Percentiles rank a stretch among this genome's conserved stretches.
These are phyloP conservation scores for Synergus laeviventris DNA, from an alignment of 2,888 invertebrate species.

Conservation along the genomic window DNA sequence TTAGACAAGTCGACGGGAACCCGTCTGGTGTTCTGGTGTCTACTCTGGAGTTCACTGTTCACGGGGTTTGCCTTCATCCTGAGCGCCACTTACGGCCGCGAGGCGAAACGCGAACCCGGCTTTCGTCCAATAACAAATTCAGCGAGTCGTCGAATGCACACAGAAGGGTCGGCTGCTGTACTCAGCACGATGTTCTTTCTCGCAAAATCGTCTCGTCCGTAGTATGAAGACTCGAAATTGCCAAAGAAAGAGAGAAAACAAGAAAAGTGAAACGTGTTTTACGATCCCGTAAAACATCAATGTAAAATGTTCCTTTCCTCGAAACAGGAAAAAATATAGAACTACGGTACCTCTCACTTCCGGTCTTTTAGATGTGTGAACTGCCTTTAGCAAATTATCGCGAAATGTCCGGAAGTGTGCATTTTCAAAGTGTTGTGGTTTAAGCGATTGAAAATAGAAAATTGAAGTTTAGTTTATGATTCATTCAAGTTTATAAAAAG, in stretches of 20 bases:
- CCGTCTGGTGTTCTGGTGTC: constrained; percentile 13
- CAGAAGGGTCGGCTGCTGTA: constrained; percentile 14
- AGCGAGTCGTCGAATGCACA: constrained; percentile 23
- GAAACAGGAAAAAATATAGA: not conserved
- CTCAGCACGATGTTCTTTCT: not conserved
- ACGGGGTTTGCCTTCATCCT: constrained; percentile 5
- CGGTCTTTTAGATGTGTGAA: not conserved
- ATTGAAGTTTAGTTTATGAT: not conserved
- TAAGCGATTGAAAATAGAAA: not conserved
- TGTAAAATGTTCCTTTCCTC: not conserved
- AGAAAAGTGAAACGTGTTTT: not conserved
- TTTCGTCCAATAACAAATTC: constrained; percentile 42
- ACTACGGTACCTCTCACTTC: not conserved
- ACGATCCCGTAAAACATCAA: not conserved
- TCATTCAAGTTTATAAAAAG: not conserved
- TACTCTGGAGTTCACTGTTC: constrained; percentile 1
- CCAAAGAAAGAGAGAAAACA: not conserved
- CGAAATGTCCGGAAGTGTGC: not conserved
- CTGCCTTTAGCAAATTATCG: not conserved
- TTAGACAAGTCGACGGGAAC: constrained; percentile 3
- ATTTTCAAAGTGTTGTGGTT: not conserved
- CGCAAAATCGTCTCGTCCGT: constrained; percentile 5
- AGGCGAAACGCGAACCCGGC: constrained; percentile 45
- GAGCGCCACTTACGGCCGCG: constrained; percentile 51
- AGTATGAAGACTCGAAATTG: not conserved